Conservation (phyloP, 2,113 vertebrate species). For the Cichladusa arquata region DNA sequence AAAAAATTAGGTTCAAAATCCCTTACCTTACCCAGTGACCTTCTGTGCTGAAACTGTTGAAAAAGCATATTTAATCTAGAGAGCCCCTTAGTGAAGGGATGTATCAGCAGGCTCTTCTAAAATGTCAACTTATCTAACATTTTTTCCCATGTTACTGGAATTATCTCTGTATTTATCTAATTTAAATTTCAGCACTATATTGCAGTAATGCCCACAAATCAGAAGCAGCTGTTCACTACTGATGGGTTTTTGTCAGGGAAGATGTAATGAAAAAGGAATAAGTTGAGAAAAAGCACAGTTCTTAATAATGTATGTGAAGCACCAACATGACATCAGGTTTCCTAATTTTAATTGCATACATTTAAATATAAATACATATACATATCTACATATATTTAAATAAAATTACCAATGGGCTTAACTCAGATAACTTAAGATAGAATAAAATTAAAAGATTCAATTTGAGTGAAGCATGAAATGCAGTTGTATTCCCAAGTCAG, state of each 20-base stretch:
- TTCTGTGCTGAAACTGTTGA: not conserved
- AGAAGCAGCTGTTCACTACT: not conserved
- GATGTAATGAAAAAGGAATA: not conserved
- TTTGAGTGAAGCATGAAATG: not conserved
- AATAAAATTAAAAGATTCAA: not conserved
- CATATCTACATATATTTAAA: not conserved
- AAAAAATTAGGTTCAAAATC: not conserved
- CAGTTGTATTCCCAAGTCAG: not conserved
- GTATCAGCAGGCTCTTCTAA: not conserved
- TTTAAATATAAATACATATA: not conserved
- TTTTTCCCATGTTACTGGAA: not conserved
- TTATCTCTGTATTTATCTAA: not conserved
- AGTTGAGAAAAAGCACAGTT: not conserved
- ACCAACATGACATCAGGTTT: not conserved
- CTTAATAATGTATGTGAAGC: not conserved
- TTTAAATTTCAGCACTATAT: not conserved
- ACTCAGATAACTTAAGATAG: not conserved
- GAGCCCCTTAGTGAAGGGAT: not conserved
- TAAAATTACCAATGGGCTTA: not conserved
- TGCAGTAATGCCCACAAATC: not conserved
- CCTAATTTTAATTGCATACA: not conserved
- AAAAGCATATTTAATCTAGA: not conserved
- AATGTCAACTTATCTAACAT: not conserved
- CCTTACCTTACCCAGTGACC: not conserved
- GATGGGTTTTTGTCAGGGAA: not conserved